phyloP scores from a whole-genome alignment of 2,797 vertebrate species.

The Atherinosoma microstoma region DNA sequence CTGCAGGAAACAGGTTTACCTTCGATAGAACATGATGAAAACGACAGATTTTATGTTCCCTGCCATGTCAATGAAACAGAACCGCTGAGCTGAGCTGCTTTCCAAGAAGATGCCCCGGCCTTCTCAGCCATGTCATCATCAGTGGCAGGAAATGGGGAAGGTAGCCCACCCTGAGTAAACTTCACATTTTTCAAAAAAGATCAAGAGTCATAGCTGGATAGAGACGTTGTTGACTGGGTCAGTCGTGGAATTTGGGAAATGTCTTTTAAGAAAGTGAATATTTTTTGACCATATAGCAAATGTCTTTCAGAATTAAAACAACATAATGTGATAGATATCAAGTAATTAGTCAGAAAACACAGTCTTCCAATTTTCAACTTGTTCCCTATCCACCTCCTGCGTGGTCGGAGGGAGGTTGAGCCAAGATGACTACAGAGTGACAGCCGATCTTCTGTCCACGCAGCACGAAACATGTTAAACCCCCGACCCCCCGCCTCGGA shows the following conservation, averaged over 20 bases:
- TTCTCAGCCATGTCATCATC: slow-evolving; percentile 47
- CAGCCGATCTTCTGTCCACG: slow-evolving; percentile 76
- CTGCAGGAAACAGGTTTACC: slow-evolving; percentile 77
- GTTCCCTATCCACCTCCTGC: slow-evolving; percentile 72
- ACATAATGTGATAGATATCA: slow-evolving; percentile 51
- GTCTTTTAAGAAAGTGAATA: slow-evolving; percentile 5
- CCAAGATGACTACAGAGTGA: slow-evolving; percentile 71
- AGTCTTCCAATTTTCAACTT: slow-evolving; percentile 68
- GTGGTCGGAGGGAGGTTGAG: slow-evolving; percentile 75
- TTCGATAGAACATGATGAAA: slow-evolving; percentile 75
- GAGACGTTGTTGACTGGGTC: slow-evolving; percentile 1
- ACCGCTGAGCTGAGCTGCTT: slow-evolving; percentile 55
- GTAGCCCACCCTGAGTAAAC: slow-evolving; percentile 13
- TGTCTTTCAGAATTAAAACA: slow-evolving; percentile 56
- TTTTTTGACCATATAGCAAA: slow-evolving; percentile 22
- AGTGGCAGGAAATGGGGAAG: slow-evolving; percentile 13
- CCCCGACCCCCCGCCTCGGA: slow-evolving; percentile 65
- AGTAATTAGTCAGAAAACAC: slow-evolving; percentile 74
- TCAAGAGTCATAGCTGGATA: slow-evolving; percentile 16
- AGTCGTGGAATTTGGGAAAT: slow-evolving; percentile 18
- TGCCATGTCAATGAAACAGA: slow-evolving; percentile 63
- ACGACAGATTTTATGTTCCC: slow-evolving; percentile 79
- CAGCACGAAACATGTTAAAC: slow-evolving; percentile 77
- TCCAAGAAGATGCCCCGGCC: slow-evolving; percentile 47
- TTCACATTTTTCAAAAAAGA: slow-evolving; percentile 22